phyloP scores from a whole-genome alignment of 1,140 invertebrate genomes.

The Calephelis nemesis region DNA sequence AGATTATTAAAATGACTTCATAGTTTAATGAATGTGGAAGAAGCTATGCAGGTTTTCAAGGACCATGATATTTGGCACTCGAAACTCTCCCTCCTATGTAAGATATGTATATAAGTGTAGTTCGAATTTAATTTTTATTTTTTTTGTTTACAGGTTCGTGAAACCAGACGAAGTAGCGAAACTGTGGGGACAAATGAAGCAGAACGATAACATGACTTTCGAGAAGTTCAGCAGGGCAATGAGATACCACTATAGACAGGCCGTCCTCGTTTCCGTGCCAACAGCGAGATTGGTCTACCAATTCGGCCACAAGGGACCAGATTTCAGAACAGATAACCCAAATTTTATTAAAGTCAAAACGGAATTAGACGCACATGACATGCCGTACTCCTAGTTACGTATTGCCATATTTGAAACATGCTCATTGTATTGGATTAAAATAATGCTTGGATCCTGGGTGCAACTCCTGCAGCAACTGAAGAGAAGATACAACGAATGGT shows the following conservation, averaged over 20 bases:
- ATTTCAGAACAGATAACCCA: slow-evolving; percentile 85
- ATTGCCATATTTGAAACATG: background rate
- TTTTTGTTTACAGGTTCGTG: slow-evolving; percentile 84
- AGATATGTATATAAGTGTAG: too few relatives aligned
- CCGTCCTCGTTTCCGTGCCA: slow-evolving; percentile 89
- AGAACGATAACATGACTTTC: slow-evolving; percentile 95
- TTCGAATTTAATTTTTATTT: slow-evolving; percentile 6
- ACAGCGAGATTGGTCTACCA: slow-evolving; percentile 92
- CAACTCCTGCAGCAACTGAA: background rate
- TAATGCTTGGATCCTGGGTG: slow-evolving; percentile 5
- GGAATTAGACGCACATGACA: slow-evolving; percentile 50
- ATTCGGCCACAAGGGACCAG: slow-evolving; percentile 89
- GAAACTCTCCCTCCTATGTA: too few relatives aligned
- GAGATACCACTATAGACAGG: slow-evolving; percentile 94
- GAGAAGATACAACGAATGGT: slow-evolving; percentile 4
- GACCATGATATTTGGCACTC: too few relatives aligned
- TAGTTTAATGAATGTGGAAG: too few relatives aligned
- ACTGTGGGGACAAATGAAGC: slow-evolving; percentile 92
- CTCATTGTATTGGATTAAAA: slow-evolving; percentile 8
- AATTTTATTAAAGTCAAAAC: slow-evolving; percentile 80
- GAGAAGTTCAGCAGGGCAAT: slow-evolving; percentile 96
- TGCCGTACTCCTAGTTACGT: slow-evolving; percentile 50
- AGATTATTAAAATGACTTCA: too few relatives aligned
- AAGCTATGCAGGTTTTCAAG: too few relatives aligned
- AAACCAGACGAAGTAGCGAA: slow-evolving; percentile 93